Conservation (phyloP, 23 tunicate species). For the Trididemnum clinides region DNA sequence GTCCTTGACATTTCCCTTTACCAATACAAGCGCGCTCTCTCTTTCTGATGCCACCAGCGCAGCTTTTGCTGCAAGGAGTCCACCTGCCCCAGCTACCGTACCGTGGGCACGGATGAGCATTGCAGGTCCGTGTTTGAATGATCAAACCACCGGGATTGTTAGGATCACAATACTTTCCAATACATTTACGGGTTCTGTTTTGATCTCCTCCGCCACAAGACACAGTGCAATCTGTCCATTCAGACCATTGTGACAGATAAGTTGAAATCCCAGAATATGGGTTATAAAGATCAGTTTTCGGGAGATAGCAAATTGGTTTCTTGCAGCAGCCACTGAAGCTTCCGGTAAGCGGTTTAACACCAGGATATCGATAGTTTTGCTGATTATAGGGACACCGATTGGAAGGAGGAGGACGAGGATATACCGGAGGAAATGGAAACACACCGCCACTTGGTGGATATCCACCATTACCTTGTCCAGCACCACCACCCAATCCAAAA, state of each 20-base stretch:
- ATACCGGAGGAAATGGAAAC: not conserved
- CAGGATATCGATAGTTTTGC: not conserved
- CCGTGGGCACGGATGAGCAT: not conserved
- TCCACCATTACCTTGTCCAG: not conserved
- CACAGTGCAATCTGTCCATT: not conserved
- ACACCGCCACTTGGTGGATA: not conserved
- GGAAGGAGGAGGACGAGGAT: not conserved
- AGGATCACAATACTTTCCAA: not conserved
- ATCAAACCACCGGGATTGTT: not conserved
- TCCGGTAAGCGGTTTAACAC: slow-evolving; percentile 54
- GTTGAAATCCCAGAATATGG: slow-evolving; percentile 41
- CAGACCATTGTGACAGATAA: slow-evolving; percentile 1
- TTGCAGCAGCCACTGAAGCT: slow-evolving; percentile 78
- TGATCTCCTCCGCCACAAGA: not conserved
- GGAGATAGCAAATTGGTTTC: slow-evolving; percentile 53
- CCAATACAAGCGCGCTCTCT: not conserved
- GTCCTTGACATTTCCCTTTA: not conserved
- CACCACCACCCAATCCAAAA: not conserved
- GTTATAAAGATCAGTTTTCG: slow-evolving; percentile 8
- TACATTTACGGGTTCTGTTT: not conserved
- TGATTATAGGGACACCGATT: not conserved
- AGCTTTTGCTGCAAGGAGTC: not conserved
- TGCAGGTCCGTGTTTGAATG: not conserved
- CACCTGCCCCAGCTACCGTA: not conserved
- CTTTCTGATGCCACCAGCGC: slow-evolving; percentile 1